Conservation (phyloP, 2,888 invertebrate genomes). For the Andrena dorsata region DNA sequence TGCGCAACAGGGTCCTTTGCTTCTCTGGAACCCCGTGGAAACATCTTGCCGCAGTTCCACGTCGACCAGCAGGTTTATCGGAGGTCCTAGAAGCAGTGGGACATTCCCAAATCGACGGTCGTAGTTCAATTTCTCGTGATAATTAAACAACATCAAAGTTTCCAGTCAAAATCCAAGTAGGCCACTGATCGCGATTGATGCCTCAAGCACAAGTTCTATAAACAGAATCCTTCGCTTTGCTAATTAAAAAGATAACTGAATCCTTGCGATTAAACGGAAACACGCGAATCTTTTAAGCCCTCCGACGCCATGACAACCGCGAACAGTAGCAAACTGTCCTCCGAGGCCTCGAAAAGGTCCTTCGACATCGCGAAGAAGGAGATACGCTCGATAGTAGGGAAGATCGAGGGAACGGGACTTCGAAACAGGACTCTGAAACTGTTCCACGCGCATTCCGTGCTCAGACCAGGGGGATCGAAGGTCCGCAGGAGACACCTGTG, state of each 20-base stretch:
- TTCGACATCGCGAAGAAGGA: conserved; percentile 74
- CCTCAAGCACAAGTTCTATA: background rate
- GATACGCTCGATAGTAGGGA: conserved; percentile 68
- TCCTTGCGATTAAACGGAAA: conserved; percentile 15
- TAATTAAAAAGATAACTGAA: conserved; percentile 10
- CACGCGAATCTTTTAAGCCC: background rate
- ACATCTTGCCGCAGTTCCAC: conserved; percentile 61
- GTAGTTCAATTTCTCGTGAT: no score
- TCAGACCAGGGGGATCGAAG: conserved; percentile 54
- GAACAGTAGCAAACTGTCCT: conserved; percentile 47
- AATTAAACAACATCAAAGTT: no score
- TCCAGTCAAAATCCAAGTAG: background rate
- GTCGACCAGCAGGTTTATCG: conserved; percentile 54
- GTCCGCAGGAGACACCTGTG: conserved; percentile 63
- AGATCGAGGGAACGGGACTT: conserved; percentile 65
- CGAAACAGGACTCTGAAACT: conserved; percentile 59
- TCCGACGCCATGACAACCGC: conserved; percentile 69
- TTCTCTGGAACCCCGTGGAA: conserved; percentile 55
- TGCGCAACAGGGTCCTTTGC: conserved; percentile 72
- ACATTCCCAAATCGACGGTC: no score
- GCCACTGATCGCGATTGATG: no score
- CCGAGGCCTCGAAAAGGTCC: conserved; percentile 60
- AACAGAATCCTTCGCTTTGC: background rate
- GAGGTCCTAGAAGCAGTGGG: background rate
- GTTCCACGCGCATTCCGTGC: conserved; percentile 59